Conservation (phyloP, 2,113 vertebrate genomes). For the Catharus fuscescens region DNA sequence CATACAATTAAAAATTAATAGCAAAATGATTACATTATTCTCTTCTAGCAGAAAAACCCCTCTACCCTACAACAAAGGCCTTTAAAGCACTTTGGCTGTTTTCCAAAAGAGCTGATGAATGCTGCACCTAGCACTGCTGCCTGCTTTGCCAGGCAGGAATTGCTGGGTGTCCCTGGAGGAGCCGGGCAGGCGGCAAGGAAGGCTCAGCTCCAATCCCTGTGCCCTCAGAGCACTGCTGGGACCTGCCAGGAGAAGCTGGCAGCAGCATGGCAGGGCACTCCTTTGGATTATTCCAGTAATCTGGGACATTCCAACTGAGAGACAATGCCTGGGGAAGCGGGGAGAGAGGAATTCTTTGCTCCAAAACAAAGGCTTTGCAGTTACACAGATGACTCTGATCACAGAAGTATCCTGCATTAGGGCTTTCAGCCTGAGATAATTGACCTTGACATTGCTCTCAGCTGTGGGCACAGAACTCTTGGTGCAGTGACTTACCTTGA, state of each 20-base stretch:
- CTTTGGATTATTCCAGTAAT: neutral
- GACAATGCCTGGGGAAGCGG: neutral
- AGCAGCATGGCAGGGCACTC: neutral
- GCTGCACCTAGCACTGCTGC: neutral
- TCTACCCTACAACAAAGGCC: neutral
- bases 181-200: neutral
- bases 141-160: neutral
- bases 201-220: neutral
- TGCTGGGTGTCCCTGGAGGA: neutral
- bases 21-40: slow-evolving; percentile 22
- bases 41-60: neutral
- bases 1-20: slow-evolving; percentile 48
- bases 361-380: slow-evolving; percentile 64
- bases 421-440: slow-evolving; percentile 70
- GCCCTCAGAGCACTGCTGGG: neutral
- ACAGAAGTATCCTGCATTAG: slow-evolving; percentile 67
- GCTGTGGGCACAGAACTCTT: slow-evolving; percentile 65
- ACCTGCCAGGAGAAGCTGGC: neutral
- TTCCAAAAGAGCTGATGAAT: slow-evolving; percentile 3
- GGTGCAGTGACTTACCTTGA: slow-evolving; percentile 62
- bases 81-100: slow-evolving; percentile 28
- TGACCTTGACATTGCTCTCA: slow-evolving; percentile 75
- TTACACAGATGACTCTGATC: slow-evolving; percentile 64
- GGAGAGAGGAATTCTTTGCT: slow-evolving; percentile 53
- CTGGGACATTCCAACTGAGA: neutral